Percentiles rank a stretch among this genome's conserved stretches.
These are phyloP conservation scores for Rhagonycha lutea DNA, from an alignment of 2,888 invertebrate species.

Conservation along the genomic window DNA sequence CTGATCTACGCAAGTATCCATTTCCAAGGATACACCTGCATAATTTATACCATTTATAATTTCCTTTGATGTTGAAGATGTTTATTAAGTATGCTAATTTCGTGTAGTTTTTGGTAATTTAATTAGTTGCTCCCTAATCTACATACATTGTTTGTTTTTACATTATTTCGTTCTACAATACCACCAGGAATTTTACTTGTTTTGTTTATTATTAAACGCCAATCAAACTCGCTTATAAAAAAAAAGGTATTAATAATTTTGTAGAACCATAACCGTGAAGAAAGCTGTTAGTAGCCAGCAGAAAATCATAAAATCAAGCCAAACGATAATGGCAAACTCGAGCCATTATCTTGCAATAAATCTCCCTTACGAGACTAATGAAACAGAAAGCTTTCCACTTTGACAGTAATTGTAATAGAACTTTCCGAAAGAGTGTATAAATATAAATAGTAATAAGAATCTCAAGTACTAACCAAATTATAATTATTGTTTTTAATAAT, in stretches of 20 bases:
- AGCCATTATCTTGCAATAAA: not conserved
- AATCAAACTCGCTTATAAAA: not conserved
- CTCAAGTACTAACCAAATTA: not conserved
- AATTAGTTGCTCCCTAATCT: not conserved
- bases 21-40: too few relatives aligned
- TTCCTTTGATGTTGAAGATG: too few relatives aligned
- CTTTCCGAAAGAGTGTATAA: not conserved
- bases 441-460: not conserved
- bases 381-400: not conserved
- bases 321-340: not conserved
- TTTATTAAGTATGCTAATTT: too few relatives aligned
- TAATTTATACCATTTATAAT: too few relatives aligned
- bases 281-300: not conserved
- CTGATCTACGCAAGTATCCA: too few relatives aligned
- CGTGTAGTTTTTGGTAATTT: not conserved
- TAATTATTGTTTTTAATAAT: not conserved
- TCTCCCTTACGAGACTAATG: constrained; percentile 2
- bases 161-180: too few relatives aligned
- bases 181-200: too few relatives aligned
- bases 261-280: not conserved
- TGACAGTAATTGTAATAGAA: not conserved
- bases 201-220: not conserved
- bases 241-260: not conserved
- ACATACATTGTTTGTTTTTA: not conserved
- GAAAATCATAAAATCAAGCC: not conserved